Conservation (phyloP, 2,888 invertebrate genomes). For the Cinara cedri region DNA sequence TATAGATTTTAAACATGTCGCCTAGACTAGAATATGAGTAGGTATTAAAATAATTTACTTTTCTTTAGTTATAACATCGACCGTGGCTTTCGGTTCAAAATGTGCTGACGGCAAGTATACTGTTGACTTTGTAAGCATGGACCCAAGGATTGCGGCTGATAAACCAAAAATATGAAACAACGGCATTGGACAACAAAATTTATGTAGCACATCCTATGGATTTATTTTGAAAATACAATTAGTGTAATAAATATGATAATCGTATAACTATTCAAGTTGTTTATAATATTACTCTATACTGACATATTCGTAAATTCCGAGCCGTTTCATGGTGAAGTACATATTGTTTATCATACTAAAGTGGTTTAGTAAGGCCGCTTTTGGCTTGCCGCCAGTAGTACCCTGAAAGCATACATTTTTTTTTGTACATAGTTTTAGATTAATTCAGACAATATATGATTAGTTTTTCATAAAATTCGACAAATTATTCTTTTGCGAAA, state of each 20-base stretch:
- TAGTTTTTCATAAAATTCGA: too few species aligned
- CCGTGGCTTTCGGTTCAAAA: conserved; percentile 70
- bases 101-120: conserved; percentile 68
- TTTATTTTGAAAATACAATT: background rate
- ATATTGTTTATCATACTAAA: conserved; percentile 78
- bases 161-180: conserved; percentile 83
- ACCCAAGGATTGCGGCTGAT: conserved; percentile 68
- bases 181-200: conserved; percentile 70
- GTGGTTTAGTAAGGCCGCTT: conserved; percentile 76
- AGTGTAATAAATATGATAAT: too few species aligned
- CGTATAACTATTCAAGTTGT: too few species aligned
- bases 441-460: too few species aligned
- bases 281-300: too few species aligned
- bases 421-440: too few species aligned
- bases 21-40: too few species aligned
- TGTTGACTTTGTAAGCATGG: conserved; percentile 69
- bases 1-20: too few species aligned
- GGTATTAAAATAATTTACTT: too few species aligned
- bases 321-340: conserved; percentile 68
- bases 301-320: conserved; percentile 60
- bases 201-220: conserved; percentile 58
- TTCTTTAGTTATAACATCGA: conserved; percentile 72
- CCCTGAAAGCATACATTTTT: conserved; percentile 65
- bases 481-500: too few species aligned
- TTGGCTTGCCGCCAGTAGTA: conserved; percentile 79